phyloP scores from a whole-genome alignment of 2,797 vertebrate genomes.

The Myotis pilosus region DNA sequence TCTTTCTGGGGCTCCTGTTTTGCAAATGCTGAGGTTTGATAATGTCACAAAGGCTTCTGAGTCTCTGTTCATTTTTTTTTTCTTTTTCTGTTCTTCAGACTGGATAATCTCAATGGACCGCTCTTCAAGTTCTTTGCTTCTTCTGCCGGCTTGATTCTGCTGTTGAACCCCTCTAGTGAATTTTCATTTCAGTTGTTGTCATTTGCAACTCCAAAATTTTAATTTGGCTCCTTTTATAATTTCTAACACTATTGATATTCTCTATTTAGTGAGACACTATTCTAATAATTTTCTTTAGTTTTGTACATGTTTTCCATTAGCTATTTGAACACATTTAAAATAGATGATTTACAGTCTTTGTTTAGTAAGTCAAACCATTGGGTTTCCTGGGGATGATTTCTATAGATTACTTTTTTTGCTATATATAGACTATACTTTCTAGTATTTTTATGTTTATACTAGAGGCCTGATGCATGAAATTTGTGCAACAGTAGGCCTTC shows the following conservation, averaged over 20 bases:
- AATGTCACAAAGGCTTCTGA: neutral
- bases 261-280: neutral
- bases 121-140: neutral
- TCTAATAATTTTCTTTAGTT: neutral
- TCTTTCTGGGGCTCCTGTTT: neutral
- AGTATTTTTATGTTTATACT: neutral
- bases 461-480: too few relatives aligned
- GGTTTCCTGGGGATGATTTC: neutral
- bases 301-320: neutral
- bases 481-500: too few relatives aligned
- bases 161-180: neutral
- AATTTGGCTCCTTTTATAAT: neutral
- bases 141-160: neutral
- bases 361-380: neutral
- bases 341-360: neutral
- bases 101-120: neutral
- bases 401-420: neutral
- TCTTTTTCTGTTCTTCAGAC: neutral
- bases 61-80: neutral
- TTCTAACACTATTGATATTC: neutral
- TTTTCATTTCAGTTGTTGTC: neutral
- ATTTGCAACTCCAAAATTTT: neutral
- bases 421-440: neutral
- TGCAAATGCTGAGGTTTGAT: neutral
- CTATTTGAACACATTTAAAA: neutral